These are phyloP conservation scores for Sitta europaea DNA, from an alignment of 2,113 vertebrate genomes.

Conservation along the genomic window DNA sequence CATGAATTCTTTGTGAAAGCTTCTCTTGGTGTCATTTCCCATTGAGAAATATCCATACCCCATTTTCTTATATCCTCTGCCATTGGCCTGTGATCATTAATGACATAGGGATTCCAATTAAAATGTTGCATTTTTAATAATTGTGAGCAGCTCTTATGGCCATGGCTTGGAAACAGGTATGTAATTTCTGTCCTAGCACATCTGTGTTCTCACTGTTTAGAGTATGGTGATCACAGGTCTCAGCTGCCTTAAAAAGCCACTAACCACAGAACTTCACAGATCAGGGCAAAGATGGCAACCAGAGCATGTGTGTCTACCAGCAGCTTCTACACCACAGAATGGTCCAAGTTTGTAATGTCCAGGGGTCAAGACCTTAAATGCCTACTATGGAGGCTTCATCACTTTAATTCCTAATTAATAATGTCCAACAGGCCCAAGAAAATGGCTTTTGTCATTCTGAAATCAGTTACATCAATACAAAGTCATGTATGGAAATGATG, in stretches of 20 bases:
- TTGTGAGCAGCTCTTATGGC: neutral
- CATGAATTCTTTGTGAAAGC: neutral
- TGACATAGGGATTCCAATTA: neutral
- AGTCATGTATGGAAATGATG: neutral
- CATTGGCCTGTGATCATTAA: neutral
- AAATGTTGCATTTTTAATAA: neutral
- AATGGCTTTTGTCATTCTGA: neutral
- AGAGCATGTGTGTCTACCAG: accelerated
- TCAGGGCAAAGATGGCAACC: neutral
- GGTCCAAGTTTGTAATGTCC: neutral
- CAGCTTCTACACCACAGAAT: neutral
- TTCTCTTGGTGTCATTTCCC: neutral
- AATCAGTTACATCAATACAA: neutral
- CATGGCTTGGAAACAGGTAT: neutral
- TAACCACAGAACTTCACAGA: neutral
- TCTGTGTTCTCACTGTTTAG: neutral
- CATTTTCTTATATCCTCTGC: neutral
- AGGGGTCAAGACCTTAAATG: neutral
- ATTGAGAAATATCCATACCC: neutral
- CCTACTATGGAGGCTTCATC: neutral
- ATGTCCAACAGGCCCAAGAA: neutral
- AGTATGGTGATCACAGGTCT: neutral
- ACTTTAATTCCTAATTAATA: neutral
- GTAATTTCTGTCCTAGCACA: neutral
- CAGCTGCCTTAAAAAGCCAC: neutral